Evolutionary conservation across 1,140 invertebrate species (phyloP).

Genomic region (Aphaenogaster floridana): DNA sequence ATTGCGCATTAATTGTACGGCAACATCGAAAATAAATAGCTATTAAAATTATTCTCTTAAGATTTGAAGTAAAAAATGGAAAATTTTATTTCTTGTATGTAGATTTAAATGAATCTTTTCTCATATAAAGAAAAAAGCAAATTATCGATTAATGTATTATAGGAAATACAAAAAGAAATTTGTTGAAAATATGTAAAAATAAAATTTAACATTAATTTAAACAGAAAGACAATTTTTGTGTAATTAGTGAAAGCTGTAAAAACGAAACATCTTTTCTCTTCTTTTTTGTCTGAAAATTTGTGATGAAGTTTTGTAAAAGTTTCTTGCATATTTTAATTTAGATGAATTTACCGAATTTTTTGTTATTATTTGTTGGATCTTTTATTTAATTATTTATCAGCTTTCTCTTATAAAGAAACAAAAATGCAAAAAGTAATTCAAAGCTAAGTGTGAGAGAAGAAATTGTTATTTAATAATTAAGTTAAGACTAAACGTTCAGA

Average conservation of each 20-base stretch:
- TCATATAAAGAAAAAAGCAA: background rate
- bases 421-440: slow-evolving; percentile 5
- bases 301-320: background rate
- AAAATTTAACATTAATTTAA: background rate
- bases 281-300: background rate
- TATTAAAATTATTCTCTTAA: background rate
- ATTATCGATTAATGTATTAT: background rate
- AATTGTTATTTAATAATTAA: slow-evolving; percentile 29
- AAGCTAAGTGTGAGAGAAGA: background rate
- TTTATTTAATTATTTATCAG: slow-evolving; percentile 14
- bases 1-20: background rate
- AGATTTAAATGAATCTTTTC: background rate
- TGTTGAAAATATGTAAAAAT: background rate
- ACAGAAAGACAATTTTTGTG: background rate
- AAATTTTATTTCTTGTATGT: background rate
- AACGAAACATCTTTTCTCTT: background rate
- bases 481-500: background rate
- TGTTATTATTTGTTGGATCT: slow-evolving; percentile 5
- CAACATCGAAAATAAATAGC: background rate
- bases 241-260: background rate
- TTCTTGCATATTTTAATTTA: slow-evolving; percentile 6
- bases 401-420: background rate
- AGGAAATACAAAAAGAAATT: slow-evolving; percentile 1
- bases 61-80: background rate
- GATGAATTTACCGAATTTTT: background rate